Percentiles rank a stretch among this genome's conserved stretches.
Conservation (phyloP, 2,888 invertebrate genomes). For the Gymnoscelis rufifasciata region DNA sequence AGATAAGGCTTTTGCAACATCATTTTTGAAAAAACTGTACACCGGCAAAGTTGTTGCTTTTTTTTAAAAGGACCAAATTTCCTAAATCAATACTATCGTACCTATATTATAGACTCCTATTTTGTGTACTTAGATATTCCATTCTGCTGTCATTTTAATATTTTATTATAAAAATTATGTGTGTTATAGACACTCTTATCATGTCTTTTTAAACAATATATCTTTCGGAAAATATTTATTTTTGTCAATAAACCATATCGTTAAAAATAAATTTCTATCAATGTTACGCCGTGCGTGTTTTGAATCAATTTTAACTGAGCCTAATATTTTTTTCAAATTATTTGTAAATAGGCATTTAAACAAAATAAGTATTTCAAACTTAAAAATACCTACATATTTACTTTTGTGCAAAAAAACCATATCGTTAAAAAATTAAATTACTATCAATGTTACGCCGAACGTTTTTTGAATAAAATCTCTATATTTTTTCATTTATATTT, state of each 20-base stretch:
- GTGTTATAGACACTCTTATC: constrained; percentile 11
- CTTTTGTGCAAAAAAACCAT: no score
- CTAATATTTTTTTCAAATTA: no score
- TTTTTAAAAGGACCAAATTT: constrained; percentile 31
- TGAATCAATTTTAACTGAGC: constrained; percentile 17
- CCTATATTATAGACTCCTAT: constrained; percentile 19
- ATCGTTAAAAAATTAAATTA: no score
- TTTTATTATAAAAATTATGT: constrained; percentile 10
- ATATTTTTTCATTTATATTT: no score
- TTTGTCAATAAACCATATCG: constrained; percentile 15
- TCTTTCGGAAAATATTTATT: constrained; percentile 15
- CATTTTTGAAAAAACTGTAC: constrained; percentile 32
- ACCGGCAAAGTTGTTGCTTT: constrained; percentile 27
- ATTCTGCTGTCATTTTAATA: constrained; percentile 15
- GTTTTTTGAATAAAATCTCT: no score
- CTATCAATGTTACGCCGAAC: no score
- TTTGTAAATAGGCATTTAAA: no score
- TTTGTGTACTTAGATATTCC: constrained; percentile 22
- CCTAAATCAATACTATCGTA: constrained; percentile 24
- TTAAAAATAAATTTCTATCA: constrained; percentile 9
- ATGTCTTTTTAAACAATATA: constrained; percentile 13
- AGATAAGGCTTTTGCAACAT: constrained; percentile 56
- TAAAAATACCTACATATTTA: no score
- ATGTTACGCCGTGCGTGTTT: constrained; percentile 21
- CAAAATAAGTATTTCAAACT: no score